These are phyloP conservation scores for Coelopa frigida DNA, from an alignment of 1,140 invertebrate genomes.

Conservation along the genomic window DNA sequence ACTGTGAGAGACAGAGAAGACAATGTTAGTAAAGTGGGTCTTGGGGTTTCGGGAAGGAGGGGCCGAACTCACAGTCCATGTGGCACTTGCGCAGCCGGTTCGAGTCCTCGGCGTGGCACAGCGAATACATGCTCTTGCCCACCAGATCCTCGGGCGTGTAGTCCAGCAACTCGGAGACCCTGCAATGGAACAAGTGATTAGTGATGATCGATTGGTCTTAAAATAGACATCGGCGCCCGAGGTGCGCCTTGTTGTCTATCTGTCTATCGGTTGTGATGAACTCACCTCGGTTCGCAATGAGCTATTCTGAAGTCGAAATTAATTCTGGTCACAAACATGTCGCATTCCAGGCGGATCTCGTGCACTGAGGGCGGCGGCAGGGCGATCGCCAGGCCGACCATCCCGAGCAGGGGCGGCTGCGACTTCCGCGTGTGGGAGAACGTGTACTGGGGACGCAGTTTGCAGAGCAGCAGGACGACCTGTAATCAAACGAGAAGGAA, in stretches of 20 bases:
- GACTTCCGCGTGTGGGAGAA: constrained; percentile 83
- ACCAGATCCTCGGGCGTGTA: constrained; percentile 89
- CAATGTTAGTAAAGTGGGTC: neutral
- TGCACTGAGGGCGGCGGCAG: constrained; percentile 92
- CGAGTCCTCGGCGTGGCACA: constrained; percentile 93
- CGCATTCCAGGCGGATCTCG: constrained; percentile 89
- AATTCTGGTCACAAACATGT: constrained; percentile 95
- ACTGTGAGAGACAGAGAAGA: constrained; percentile 58
- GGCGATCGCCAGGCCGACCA: constrained; percentile 91
- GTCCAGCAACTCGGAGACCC: constrained; percentile 87
- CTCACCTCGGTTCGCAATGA: constrained; percentile 92
- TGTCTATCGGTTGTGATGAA: constrained; percentile 8
- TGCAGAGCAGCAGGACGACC: constrained; percentile 87
- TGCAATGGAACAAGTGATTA: constrained; percentile 38
- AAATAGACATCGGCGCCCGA: neutral
- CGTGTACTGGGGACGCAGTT: constrained; percentile 82
- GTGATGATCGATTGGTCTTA: neutral
- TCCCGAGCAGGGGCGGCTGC: constrained; percentile 75
- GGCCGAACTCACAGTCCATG: constrained; percentile 75
- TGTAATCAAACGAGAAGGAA: constrained; percentile 44
- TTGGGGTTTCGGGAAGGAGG: neutral
- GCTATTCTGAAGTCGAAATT: constrained; percentile 94
- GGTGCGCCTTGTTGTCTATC: neutral
- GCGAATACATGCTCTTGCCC: constrained; percentile 85
- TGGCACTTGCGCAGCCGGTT: constrained; percentile 88